Conservation (phyloP, 2,888 invertebrate species). For the Cheilosia pagana region DNA sequence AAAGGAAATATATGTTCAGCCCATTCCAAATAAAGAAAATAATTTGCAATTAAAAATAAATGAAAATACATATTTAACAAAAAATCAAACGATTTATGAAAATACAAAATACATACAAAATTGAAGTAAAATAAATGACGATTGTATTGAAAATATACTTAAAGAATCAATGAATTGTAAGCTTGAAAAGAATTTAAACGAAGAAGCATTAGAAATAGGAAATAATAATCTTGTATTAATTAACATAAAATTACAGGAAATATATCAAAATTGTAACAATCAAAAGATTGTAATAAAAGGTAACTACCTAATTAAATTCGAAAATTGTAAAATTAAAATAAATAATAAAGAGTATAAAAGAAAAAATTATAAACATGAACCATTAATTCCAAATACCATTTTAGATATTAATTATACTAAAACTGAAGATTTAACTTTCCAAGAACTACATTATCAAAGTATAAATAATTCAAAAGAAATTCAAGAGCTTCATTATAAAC, state of each 20-base stretch:
- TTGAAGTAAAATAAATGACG: constrained; percentile 2
- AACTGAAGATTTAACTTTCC: constrained; percentile 1
- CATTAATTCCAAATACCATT: not conserved
- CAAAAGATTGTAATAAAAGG: constrained; percentile 15
- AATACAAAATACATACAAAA: not conserved
- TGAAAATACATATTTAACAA: not conserved
- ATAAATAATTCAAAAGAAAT: constrained; percentile 11
- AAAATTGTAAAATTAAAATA: constrained; percentile 3
- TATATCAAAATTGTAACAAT: constrained; percentile 15
- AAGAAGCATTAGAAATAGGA: not conserved
- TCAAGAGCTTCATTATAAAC: constrained; percentile 25
- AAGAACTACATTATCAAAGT: constrained; percentile 19
- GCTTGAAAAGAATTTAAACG: not conserved
- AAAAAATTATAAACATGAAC: not conserved
- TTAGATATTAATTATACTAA: not conserved
- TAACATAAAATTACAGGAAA: constrained; percentile 23
- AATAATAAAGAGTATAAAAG: not conserved
- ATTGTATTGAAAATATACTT: not conserved
- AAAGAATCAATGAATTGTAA: constrained; percentile 1
- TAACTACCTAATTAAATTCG: constrained; percentile 7
- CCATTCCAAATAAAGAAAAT: constrained; percentile 22
- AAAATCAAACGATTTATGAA: not conserved
- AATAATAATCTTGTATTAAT: constrained; percentile 25
- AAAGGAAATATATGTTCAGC: constrained; percentile 15
- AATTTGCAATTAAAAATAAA: constrained; percentile 11